phyloP scores from a whole-genome alignment of 2,113 vertebrate species.

The Platichthys flesus region DNA sequence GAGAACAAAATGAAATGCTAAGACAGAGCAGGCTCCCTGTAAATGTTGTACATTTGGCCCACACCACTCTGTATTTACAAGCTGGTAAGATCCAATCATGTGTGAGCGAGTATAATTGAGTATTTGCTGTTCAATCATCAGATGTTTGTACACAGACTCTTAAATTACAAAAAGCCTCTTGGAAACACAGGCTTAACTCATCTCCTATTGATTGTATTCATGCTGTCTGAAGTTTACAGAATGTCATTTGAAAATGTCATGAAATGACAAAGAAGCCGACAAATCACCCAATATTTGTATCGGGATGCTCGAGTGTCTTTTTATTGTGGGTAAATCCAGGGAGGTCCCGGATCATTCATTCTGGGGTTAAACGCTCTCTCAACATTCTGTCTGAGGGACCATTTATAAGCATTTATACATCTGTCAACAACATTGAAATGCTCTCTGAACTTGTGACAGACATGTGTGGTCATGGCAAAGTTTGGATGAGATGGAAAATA shows the following conservation, averaged over 20 bases:
- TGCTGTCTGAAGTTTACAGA: conserved; percentile 74
- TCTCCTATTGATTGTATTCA: conserved; percentile 76
- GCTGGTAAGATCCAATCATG: conserved; percentile 74
- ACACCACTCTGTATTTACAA: conserved; percentile 71
- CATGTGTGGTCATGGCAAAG: conserved; percentile 66
- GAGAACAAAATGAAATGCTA: conserved; percentile 38
- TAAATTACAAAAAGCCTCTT: conserved; percentile 78
- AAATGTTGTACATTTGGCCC: conserved; percentile 71
- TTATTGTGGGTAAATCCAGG: conserved; percentile 77
- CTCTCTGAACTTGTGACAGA: conserved; percentile 72
- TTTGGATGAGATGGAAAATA: conserved; percentile 73
- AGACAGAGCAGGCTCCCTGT: conserved; percentile 39
- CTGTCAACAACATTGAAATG: conserved; percentile 67
- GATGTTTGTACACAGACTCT: conserved; percentile 81
- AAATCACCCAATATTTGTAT: conserved; percentile 78
- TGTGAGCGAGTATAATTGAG: conserved; percentile 71
- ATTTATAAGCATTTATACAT: conserved; percentile 74
- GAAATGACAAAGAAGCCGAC: conserved; percentile 66
- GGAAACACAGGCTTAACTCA: conserved; percentile 73
- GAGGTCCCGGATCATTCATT: conserved; percentile 71
- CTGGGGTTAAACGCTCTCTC: conserved; percentile 69
- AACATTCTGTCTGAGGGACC: conserved; percentile 69
- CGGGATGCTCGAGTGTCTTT: conserved; percentile 76
- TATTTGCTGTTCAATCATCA: conserved; percentile 78
- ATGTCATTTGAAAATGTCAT: conserved; percentile 76